phyloP scores from a whole-genome alignment of 2,888 invertebrate species.

The Cephus pygmeus region DNA sequence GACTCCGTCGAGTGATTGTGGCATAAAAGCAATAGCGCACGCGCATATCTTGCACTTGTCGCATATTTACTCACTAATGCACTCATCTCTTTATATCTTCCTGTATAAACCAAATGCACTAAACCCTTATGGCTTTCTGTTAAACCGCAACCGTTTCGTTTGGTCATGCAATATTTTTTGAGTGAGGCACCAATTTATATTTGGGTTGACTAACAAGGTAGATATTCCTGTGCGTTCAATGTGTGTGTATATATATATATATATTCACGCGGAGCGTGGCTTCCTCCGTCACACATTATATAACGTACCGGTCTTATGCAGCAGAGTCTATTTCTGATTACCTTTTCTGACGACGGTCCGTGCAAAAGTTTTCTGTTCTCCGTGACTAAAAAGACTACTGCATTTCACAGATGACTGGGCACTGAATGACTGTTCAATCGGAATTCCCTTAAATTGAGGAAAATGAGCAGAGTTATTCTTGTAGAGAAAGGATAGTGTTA shows the following conservation, averaged over 20 bases:
- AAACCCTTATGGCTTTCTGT: background rate
- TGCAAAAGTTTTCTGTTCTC: conserved; percentile 12
- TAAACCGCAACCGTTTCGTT: background rate
- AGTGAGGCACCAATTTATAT: background rate
- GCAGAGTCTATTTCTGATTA: conserved; percentile 57
- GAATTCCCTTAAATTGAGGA: background rate
- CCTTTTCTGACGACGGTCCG: conserved; percentile 38
- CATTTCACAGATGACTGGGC: background rate
- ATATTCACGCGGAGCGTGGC: background rate
- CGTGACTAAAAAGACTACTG: background rate
- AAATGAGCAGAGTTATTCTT: background rate
- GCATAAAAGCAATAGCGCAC: background rate
- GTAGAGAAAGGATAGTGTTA: background rate
- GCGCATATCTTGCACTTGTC: background rate
- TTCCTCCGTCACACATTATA: conserved; percentile 38
- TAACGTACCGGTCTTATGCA: conserved; percentile 46
- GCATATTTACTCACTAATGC: background rate
- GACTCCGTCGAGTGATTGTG: background rate
- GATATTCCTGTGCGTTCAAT: background rate
- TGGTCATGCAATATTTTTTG: background rate
- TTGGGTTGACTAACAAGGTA: background rate
- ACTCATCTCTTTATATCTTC: background rate
- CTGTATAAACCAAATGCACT: background rate
- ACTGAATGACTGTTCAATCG: background rate
- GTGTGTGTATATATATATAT: background rate